phyloP scores from a whole-genome alignment of 2,113 vertebrate species.

The Hippocampus barbouri region DNA sequence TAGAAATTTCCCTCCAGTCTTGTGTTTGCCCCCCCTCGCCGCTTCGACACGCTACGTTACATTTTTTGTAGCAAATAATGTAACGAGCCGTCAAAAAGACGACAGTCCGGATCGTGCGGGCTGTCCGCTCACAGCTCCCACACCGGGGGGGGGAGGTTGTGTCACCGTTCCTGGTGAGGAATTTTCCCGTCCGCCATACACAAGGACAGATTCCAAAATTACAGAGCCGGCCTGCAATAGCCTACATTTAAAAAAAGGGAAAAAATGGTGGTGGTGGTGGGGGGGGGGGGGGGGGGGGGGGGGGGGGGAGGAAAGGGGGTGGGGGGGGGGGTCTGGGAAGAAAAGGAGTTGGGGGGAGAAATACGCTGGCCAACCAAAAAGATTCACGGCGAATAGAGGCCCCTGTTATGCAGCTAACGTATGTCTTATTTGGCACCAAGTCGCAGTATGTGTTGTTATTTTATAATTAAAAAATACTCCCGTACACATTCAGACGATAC shows the following conservation, averaged over 20 bases:
- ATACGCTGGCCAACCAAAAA: conserved; percentile 50
- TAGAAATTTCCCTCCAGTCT: conserved; percentile 26
- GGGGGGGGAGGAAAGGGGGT: conserved; percentile 37
- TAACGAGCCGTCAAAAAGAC: conserved; percentile 24
- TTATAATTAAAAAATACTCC: background rate
- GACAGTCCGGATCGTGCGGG: conserved; percentile 29
- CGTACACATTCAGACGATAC: background rate
- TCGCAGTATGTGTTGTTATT: background rate
- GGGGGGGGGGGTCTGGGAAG: conserved; percentile 45
- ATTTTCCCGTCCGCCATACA: conserved; percentile 73
- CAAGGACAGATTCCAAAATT: conserved; percentile 72
- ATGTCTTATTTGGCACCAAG: too few relatives aligned
- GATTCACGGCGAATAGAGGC: conserved; percentile 37
- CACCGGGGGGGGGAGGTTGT: conserved; percentile 30
- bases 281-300: conserved; percentile 17
- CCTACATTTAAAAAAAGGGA: conserved; percentile 49
- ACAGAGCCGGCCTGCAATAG: conserved; percentile 67
- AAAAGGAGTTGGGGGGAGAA: conserved; percentile 10
- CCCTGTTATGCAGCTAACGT: background rate
- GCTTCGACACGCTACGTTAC: conserved; percentile 52
- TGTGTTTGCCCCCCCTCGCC: conserved; percentile 10
- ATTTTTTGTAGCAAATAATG: conserved; percentile 39
- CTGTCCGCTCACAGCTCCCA: conserved; percentile 29
- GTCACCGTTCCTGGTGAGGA: conserved; percentile 63
- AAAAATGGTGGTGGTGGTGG: conserved; percentile 8